Percentiles rank a stretch among this genome's conserved stretches.
These are phyloP conservation scores for Pseudochromis fuscus DNA, from an alignment of 2,797 vertebrate species.

Conservation along the genomic window DNA sequence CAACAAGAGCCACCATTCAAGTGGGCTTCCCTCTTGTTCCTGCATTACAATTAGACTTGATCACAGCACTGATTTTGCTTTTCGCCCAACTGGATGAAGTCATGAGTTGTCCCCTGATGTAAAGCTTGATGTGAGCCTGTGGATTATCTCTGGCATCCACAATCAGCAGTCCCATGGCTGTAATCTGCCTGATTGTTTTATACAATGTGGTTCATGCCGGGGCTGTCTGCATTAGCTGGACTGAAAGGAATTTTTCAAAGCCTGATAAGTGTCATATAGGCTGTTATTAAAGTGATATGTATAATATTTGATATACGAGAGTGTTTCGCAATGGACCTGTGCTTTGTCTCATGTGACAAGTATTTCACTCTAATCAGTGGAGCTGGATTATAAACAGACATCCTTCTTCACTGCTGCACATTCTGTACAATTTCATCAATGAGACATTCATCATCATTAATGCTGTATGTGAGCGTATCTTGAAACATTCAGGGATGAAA, in stretches of 20 bases:
- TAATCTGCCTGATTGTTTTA: constrained; percentile 43
- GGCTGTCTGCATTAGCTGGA: constrained; percentile 19
- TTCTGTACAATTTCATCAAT: constrained; percentile 32
- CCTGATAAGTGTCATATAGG: constrained; percentile 1
- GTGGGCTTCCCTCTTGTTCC: constrained; percentile 32
- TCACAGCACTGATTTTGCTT: constrained; percentile 27
- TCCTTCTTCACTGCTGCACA: constrained; percentile 25
- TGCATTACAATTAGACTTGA: constrained; percentile 61
- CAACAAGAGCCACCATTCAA: constrained; percentile 73
- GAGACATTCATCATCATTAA: constrained; percentile 54
- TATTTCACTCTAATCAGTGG: constrained; percentile 47
- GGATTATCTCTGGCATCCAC: constrained; percentile 43
- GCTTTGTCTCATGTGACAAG: constrained; percentile 34
- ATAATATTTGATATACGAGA: not conserved
- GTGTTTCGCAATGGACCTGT: constrained; percentile 17
- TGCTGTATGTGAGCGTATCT: constrained; percentile 5
- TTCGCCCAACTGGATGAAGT: constrained; percentile 42
- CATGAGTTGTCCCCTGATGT: constrained; percentile 39
- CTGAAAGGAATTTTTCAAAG: constrained; percentile 10
- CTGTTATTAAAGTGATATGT: not conserved
- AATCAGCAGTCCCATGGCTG: constrained; percentile 35
- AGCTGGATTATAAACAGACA: constrained; percentile 28
- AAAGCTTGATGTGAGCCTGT: constrained; percentile 33
- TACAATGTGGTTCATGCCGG: constrained; percentile 3
- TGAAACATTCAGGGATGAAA: constrained; percentile 9